Evolutionary conservation across 2,797 vertebrate species (phyloP).

Genomic region (Pyrocephalus nanus): DNA sequence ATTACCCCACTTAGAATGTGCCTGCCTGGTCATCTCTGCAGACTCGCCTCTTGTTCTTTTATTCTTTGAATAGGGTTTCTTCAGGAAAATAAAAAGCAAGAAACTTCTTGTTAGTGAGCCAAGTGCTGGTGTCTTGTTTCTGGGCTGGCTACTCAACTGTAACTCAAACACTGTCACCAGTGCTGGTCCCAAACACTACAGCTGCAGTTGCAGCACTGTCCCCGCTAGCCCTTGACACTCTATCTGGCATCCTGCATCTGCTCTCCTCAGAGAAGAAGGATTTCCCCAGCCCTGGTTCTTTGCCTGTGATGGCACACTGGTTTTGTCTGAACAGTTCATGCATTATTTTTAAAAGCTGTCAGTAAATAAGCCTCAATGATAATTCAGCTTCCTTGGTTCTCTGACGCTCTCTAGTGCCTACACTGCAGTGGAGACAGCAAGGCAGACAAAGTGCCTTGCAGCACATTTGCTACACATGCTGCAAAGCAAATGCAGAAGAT

Average conservation of each 20-base stretch:
- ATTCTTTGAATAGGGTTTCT: neutral
- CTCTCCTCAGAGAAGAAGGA: neutral
- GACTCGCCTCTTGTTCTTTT: neutral
- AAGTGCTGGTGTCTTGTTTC: neutral
- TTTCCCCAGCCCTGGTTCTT: neutral
- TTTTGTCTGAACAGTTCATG: neutral
- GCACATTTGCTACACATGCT: neutral
- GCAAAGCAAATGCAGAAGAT: neutral
- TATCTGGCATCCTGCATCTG: neutral
- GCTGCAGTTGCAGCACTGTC: neutral
- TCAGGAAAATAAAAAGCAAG: neutral
- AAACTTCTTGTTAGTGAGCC: neutral
- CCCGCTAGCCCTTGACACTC: neutral
- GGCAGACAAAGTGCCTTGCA: neutral
- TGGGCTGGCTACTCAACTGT: neutral
- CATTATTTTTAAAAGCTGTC: neutral
- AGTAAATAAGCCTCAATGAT: neutral
- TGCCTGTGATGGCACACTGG: neutral
- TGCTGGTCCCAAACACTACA: neutral
- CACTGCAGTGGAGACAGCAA: neutral
- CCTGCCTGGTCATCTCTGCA: neutral
- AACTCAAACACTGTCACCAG: neutral
- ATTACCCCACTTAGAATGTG: neutral
- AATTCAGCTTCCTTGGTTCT: constrained; percentile 33
- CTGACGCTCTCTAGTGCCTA: constrained; percentile 59